Base-by-base conservation (phyloP, 2,113 vertebrate genomes). In the Centropus unirufus region DNA sequence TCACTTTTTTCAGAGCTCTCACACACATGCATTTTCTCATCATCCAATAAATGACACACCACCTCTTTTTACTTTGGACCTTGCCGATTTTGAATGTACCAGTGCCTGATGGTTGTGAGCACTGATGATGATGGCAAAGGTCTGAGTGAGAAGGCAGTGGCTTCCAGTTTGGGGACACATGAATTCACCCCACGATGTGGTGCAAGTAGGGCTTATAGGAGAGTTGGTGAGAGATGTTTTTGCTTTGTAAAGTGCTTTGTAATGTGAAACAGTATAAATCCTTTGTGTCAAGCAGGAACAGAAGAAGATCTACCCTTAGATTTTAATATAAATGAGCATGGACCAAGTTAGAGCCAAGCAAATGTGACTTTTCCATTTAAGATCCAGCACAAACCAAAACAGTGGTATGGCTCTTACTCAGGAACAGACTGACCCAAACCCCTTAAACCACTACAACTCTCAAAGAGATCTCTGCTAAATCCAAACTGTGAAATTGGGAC, bases 401-500 rank as follows among this genome's bases (percentile, higher is more conserved):
- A 57, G 32, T 8, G 2, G 26, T 7, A 6, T 49, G 85, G 73
- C 44, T 88, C 40, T 83, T 47, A 46, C 79, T 83, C 52, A 61
- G 83, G 36, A 82, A 52, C 90, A 93, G 86, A 78, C 88, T 84
- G 85, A 92, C 66, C 83, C 57, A 72, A 81, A 64, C 30, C 52
- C 73, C 61, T 83, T 76, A 52, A 83, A 70, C 69, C 40, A 89
- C 67, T 79, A 88, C 0, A 2, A 32, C 76, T 81, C 92, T 81
- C 86, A 80, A 46, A 91, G 90, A 90, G 49, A 78, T 49, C 75
- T 57, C 64, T 81, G 88, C 90, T 86, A 95, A 96, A 86, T 64
- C 90, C 86, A 63, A 96, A 51, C 90, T 90, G 92, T 96, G 92
- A 93, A 96, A 92, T 36, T 79, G 90, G 69, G 40, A 83, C 64